Percentiles rank a stretch among this genome's conserved stretches.
Evolutionary conservation across 2,888 invertebrate species (phyloP).

Genomic region (Tetramorium bicarinatum): DNA sequence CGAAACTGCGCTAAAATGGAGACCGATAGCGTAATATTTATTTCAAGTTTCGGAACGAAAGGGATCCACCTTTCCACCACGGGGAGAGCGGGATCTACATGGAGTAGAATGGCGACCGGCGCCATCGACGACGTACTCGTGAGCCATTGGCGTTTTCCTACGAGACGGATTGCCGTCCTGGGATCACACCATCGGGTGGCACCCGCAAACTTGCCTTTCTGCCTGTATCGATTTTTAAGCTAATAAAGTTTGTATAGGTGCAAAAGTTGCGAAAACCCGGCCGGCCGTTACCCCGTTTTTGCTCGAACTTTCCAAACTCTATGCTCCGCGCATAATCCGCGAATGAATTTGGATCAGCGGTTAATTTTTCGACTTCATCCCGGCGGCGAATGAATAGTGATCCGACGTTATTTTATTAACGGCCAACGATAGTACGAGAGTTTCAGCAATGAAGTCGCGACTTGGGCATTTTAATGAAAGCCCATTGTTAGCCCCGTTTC

Average conservation of each 20-base stretch:
- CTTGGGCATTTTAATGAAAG: slow-evolving; percentile 69
- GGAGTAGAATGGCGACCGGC: not conserved
- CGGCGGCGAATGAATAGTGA: slow-evolving; percentile 39
- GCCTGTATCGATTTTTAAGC: slow-evolving; percentile 49
- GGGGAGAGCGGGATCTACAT: not conserved
- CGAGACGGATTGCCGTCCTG: slow-evolving; percentile 63
- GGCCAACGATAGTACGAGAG: slow-evolving; percentile 54
- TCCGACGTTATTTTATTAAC: slow-evolving; percentile 62
- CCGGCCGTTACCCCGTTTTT: slow-evolving; percentile 8
- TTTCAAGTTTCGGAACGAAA: slow-evolving; percentile 41
- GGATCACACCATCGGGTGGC: slow-evolving; percentile 44
- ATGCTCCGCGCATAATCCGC: not conserved
- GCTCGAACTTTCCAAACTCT: slow-evolving; percentile 4
- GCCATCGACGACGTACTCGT: slow-evolving; percentile 35
- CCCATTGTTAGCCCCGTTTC: slow-evolving; percentile 69
- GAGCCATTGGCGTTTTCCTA: slow-evolving; percentile 40
- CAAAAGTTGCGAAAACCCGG: slow-evolving; percentile 23
- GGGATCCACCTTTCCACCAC: not conserved
- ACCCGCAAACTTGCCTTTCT: slow-evolving; percentile 34
- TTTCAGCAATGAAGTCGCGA: slow-evolving; percentile 53
- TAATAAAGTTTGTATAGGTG: slow-evolving; percentile 52
- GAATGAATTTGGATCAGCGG: slow-evolving; percentile 40
- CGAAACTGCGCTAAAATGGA: slow-evolving; percentile 74
- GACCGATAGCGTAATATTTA: slow-evolving; percentile 72
- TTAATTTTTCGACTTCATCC: slow-evolving; percentile 45